Evolutionary conservation across 1,140 invertebrate genomes (phyloP), one percentile per base, ranked within the genome.

Genomic region (Drosophila suzukii): DNA sequence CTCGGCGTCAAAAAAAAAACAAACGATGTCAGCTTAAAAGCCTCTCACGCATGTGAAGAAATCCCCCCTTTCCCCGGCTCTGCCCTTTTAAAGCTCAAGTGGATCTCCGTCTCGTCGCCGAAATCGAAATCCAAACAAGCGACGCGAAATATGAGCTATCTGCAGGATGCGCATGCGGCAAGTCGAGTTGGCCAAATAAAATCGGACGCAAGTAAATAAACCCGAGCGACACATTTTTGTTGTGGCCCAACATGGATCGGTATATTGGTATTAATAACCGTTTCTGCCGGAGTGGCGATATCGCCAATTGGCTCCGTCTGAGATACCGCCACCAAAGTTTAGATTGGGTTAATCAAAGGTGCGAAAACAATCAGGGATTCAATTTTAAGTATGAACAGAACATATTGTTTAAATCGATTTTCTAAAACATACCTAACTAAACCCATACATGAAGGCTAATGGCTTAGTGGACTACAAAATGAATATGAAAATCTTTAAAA

Each of bases 161-260:
- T 75, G 75, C 86, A 85, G 82, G 82, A 85, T 85, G 82, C 82
- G 74, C 74, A 46, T 57, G 57, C 15, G 24, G 72, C 60, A 61
- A 65, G 67, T 78, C 77, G 36, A 53, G 68, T 79, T 83, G 75
- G 77, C 57, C 61, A 78, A 86, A 85, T 86, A 75, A 78, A 78
- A 86, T 81, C 58, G 70, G 59, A 65, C 44, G 58, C 75, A 75
- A 78, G 66, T 82, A 88, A 86, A 88, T 79, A 79, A 86, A 88
- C 49, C 60, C 34, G 24, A 54, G 57, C 56, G 44, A 72, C 57
- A 66, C 56, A 60, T 46, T 46, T 30, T 58, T 61, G 49, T 61
- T 66, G 34, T 46, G 30, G 62, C 47, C 39, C 15, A 36, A 73
- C 47, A 66, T 43, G 54, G 46, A 62, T 51, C 46, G 54, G 12